These are phyloP conservation scores for Takifugu flavidus DNA, from an alignment of 2,113 vertebrate species.

Conservation along the genomic window DNA sequence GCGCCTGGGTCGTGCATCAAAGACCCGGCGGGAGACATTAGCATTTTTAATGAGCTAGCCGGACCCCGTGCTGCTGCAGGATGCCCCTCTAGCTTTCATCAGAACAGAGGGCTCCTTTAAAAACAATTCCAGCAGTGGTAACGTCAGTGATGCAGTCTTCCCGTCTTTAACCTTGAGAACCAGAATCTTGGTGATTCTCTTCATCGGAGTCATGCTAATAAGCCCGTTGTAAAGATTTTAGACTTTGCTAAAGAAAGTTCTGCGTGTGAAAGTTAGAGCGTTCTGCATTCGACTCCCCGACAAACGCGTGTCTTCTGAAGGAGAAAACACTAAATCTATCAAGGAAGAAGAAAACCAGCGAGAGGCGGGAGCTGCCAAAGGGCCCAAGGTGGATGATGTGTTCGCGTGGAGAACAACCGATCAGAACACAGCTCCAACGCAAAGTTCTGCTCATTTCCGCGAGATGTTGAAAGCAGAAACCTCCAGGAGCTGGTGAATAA, in stretches of 20 bases:
- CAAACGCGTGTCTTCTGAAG: no score
- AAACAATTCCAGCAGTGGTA: background rate
- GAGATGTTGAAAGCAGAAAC: slow-evolving; percentile 13
- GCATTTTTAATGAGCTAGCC: slow-evolving; percentile 76
- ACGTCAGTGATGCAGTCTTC: background rate
- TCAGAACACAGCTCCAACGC: slow-evolving; percentile 7
- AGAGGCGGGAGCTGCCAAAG: slow-evolving; percentile 7
- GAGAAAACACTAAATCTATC: no score
- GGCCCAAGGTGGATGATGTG: background rate
- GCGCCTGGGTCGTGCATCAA: slow-evolving; percentile 71
- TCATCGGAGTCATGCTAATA: slow-evolving; percentile 11
- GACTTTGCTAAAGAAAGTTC: slow-evolving; percentile 29
- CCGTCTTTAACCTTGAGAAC: background rate
- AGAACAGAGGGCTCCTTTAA: slow-evolving; percentile 16
- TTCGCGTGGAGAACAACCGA: slow-evolving; percentile 6
- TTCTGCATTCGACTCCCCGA: slow-evolving; percentile 28
- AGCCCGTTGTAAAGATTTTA: slow-evolving; percentile 12
- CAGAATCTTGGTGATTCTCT: slow-evolving; percentile 12
- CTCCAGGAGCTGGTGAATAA: slow-evolving; percentile 51
- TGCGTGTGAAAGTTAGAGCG: slow-evolving; percentile 21
- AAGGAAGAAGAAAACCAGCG: slow-evolving; percentile 4
- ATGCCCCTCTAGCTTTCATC: slow-evolving; percentile 64
- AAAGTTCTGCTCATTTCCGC: slow-evolving; percentile 25
- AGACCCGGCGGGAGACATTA: slow-evolving; percentile 71
- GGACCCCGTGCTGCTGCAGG: slow-evolving; percentile 60